Conservation (phyloP, 2,888 invertebrate species). For the Andrena chrysosceles region DNA sequence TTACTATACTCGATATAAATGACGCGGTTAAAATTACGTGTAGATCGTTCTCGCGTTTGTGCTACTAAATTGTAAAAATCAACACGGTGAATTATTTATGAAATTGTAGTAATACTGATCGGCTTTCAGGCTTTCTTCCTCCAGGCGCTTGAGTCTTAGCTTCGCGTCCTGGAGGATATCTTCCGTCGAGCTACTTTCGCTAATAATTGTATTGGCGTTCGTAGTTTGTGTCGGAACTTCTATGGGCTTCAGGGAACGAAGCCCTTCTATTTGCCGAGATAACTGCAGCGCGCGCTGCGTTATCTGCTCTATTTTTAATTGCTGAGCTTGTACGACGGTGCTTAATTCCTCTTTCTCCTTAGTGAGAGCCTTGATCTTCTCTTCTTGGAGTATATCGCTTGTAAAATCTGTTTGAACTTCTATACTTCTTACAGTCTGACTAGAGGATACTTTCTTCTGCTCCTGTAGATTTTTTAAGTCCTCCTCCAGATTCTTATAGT, state of each 20-base stretch:
- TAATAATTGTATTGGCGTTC: conserved; percentile 76
- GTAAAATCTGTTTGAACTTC: conserved; percentile 79
- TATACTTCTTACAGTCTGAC: conserved; percentile 65
- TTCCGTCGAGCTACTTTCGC: conserved; percentile 83
- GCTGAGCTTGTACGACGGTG: conserved; percentile 78
- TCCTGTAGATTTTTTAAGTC: conserved; percentile 79
- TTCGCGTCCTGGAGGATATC: conserved; percentile 83
- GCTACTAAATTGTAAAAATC: neutral
- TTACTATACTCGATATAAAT: conserved; percentile 19
- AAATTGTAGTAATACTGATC: conserved; percentile 81
- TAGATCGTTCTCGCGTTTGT: neutral
- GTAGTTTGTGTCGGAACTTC: conserved; percentile 66
- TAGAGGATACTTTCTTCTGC: conserved; percentile 61
- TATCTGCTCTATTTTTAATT: conserved; percentile 81
- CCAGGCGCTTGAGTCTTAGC: conserved; percentile 79
- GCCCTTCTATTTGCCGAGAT: conserved; percentile 80
- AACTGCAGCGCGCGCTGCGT: conserved; percentile 78
- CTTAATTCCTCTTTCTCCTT: conserved; percentile 79
- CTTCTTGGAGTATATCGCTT: conserved; percentile 53
- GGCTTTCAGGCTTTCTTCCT: conserved; percentile 81
- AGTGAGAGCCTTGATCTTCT: conserved; percentile 70
- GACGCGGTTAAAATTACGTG: neutral
- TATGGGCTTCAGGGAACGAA: conserved; percentile 67
- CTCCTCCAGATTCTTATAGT: conserved; percentile 74
- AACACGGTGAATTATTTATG: conserved; percentile 72